Evolutionary conservation across 2,113 vertebrate genomes (phyloP).

Genomic region (Phrynosoma blainvillii): DNA sequence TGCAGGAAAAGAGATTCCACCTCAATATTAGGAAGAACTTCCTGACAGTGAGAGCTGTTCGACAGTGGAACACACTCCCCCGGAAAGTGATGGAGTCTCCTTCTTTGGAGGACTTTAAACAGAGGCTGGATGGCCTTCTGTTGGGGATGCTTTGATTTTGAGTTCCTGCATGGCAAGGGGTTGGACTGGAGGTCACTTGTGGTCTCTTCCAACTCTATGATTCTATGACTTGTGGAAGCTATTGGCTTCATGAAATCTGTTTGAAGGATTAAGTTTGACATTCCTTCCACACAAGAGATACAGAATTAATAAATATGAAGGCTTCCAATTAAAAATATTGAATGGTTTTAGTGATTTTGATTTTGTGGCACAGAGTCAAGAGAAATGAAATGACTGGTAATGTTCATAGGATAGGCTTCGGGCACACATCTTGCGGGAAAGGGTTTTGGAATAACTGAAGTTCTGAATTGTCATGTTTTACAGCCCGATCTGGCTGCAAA

Average conservation of each 20-base stretch:
- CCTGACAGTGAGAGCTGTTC: too few species aligned
- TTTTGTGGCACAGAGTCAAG: neutral
- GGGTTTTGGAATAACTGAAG: rapidly evolving
- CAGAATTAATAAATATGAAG: neutral
- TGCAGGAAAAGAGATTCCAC: too few species aligned
- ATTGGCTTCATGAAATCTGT: neutral
- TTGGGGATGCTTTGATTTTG: too few species aligned
- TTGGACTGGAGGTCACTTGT: too few species aligned
- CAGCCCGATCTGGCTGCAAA: slow-evolving; percentile 95
- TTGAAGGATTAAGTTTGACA: neutral
- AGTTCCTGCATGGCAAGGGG: too few species aligned
- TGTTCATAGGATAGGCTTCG: neutral
- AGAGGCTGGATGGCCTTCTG: too few species aligned
- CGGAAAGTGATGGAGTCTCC: too few species aligned
- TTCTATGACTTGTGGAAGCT: neutral
- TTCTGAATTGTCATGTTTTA: neutral
- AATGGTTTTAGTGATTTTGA: neutral
- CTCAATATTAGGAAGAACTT: too few species aligned
- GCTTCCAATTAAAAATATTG: rapidly evolving
- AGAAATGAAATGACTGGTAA: neutral
- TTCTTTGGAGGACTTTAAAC: too few species aligned
- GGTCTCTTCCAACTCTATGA: too few species aligned
- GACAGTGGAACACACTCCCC: too few species aligned
- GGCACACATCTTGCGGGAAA: rapidly evolving
- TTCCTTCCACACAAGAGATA: neutral